Percentiles rank a stretch among this genome's conserved stretches.
phyloP scores from a whole-genome alignment of 2,888 invertebrate genomes.

The Conus canariensis region DNA sequence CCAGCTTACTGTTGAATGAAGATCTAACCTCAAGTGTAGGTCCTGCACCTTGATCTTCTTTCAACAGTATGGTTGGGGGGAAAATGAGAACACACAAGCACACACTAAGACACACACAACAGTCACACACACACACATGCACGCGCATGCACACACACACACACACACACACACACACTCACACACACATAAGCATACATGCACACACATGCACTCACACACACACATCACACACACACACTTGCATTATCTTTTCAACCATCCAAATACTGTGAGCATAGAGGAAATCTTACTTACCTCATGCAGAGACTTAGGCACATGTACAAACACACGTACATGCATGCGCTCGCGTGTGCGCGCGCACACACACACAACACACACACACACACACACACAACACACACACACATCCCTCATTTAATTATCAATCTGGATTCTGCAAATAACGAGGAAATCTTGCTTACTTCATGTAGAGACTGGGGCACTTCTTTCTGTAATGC shows the following conservation, averaged over 20 bases:
- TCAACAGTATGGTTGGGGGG: no score
- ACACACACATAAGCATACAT: not conserved
- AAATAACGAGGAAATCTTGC: not conserved
- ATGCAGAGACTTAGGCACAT: not conserved
- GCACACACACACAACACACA: no score
- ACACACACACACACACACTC: no score
- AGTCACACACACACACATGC: not conserved
- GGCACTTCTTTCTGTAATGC: conserved; percentile 78
- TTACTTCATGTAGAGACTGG: conserved; percentile 77
- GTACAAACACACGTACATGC: not conserved
- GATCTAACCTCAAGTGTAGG: no score
- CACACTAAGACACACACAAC: not conserved
- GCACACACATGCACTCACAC: no score
- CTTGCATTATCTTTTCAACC: not conserved
- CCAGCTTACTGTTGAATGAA: no score
- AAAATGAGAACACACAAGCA: not conserved
- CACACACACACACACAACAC: no score
- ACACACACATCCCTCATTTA: no score
- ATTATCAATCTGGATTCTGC: no score
- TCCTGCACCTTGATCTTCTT: no score
- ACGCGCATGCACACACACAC: not conserved
- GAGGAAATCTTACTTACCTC: not conserved
- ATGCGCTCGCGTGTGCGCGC: no score
- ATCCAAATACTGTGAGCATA: no score
- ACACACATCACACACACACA: not conserved